Percentiles rank a stretch among this genome's conserved stretches.
Conservation (phyloP, 2,888 invertebrate genomes). For the Hedychridium roseum region DNA sequence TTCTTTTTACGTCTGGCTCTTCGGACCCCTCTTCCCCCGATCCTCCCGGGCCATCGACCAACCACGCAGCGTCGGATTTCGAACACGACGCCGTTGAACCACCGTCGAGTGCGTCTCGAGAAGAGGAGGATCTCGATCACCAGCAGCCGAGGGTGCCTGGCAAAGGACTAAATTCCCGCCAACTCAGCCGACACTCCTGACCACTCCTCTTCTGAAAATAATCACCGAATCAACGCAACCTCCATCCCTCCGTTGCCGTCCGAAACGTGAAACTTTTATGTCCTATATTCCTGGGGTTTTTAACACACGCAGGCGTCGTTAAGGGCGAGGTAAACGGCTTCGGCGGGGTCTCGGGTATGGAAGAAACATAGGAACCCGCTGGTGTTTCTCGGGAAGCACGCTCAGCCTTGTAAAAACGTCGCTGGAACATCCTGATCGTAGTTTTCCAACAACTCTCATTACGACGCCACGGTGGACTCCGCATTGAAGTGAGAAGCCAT, state of each 20-base stretch:
- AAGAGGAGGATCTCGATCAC: conserved; percentile 5
- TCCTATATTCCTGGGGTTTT: too few relatives aligned
- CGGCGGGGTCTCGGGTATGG: neutral
- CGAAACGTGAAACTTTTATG: too few relatives aligned
- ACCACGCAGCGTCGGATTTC: conserved; percentile 32
- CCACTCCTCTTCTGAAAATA: too few relatives aligned
- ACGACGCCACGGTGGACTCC: conserved; percentile 26
- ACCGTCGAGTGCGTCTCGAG: conserved; percentile 14
- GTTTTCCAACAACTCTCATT: conserved; percentile 45
- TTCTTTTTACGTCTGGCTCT: conserved; percentile 1
- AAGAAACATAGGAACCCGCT: too few relatives aligned
- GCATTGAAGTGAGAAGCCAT: conserved; percentile 4
- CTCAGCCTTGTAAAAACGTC: too few relatives aligned
- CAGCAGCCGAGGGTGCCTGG: too few relatives aligned
- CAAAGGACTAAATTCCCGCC: too few relatives aligned
- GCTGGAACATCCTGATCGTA: conserved; percentile 34
- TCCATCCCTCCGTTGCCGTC: too few relatives aligned
- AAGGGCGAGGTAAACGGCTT: neutral
- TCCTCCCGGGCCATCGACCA: conserved; percentile 8
- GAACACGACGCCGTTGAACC: conserved; percentile 14
- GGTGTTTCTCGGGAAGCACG: too few relatives aligned
- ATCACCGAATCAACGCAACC: too few relatives aligned
- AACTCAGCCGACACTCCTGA: too few relatives aligned
- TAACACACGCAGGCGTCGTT: too few relatives aligned
- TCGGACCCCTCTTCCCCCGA: conserved; percentile 1